Conservation (phyloP, 2,888 invertebrate genomes). For the Andrena bucephala region DNA sequence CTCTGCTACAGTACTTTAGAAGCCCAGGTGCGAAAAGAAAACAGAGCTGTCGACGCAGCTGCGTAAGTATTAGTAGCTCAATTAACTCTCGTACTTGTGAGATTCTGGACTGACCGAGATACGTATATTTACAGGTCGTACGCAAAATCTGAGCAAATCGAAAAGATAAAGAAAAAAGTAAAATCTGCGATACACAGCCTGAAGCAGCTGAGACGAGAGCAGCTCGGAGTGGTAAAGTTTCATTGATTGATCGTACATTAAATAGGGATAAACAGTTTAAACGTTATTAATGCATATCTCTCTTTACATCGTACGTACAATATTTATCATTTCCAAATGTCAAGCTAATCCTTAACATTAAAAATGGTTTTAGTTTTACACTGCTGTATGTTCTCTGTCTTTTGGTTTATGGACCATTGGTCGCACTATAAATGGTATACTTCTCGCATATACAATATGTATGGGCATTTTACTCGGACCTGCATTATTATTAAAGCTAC, state of each 20-base stretch:
- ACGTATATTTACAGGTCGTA: slow-evolving; percentile 70
- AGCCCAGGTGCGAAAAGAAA: slow-evolving; percentile 76
- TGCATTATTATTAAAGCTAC: slow-evolving; percentile 76
- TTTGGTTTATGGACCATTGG: slow-evolving; percentile 80
- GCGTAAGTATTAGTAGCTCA: slow-evolving; percentile 39
- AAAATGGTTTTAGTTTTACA: slow-evolving; percentile 79
- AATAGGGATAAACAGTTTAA: slow-evolving; percentile 2
- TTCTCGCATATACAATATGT: slow-evolving; percentile 78
- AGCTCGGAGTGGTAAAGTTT: slow-evolving; percentile 79
- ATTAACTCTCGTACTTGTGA: slow-evolving; percentile 9
- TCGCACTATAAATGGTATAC: slow-evolving; percentile 77
- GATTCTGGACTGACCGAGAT: slow-evolving; percentile 3
- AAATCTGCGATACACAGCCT: slow-evolving; percentile 74
- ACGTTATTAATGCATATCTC: slow-evolving; percentile 21
- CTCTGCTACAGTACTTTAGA: slow-evolving; percentile 81
- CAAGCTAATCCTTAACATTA: neutral
- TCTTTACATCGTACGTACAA: neutral
- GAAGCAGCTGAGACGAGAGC: slow-evolving; percentile 77
- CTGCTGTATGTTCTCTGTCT: slow-evolving; percentile 77
- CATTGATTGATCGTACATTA: slow-evolving; percentile 24
- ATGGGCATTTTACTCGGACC: slow-evolving; percentile 81
- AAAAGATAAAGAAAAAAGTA: slow-evolving; percentile 75
- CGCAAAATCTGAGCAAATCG: slow-evolving; percentile 74
- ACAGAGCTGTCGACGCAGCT: slow-evolving; percentile 32
- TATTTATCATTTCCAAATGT: neutral